Evolutionary conservation across 2,113 vertebrate species (phyloP).

Genomic region (Tetrao urogallus): DNA sequence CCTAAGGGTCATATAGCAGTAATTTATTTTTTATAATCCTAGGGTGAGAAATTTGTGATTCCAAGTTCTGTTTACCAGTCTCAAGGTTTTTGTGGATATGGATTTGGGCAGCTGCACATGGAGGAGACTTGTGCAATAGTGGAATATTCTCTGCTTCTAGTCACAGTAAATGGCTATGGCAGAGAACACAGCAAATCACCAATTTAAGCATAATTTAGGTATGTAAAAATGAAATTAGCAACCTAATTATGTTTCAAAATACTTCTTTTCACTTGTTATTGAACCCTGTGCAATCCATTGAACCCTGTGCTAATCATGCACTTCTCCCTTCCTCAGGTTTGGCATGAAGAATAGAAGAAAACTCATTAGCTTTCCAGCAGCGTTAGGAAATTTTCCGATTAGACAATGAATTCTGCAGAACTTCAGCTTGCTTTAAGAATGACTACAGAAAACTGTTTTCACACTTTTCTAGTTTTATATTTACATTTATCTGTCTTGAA

Average conservation of each 20-base stretch:
- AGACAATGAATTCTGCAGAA: neutral
- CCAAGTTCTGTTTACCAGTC: neutral
- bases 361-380: neutral
- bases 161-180: neutral
- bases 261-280: neutral
- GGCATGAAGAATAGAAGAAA: neutral
- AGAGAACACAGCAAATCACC: neutral
- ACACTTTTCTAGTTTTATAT: neutral
- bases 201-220: neutral
- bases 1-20: fast-evolving
- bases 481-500: neutral
- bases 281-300: neutral
- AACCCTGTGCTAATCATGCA: neutral
- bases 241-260: neutral
- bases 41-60: neutral
- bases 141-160: neutral
- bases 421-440: neutral
- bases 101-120: neutral
- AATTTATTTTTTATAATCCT: neutral
- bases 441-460: neutral
- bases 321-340: neutral
- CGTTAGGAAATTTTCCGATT: neutral
- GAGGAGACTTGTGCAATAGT: neutral
- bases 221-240: neutral
- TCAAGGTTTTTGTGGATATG: neutral